Evolutionary conservation across 2,888 invertebrate species (phyloP).

Genomic region (Brachypalpus laphriformis): DNA sequence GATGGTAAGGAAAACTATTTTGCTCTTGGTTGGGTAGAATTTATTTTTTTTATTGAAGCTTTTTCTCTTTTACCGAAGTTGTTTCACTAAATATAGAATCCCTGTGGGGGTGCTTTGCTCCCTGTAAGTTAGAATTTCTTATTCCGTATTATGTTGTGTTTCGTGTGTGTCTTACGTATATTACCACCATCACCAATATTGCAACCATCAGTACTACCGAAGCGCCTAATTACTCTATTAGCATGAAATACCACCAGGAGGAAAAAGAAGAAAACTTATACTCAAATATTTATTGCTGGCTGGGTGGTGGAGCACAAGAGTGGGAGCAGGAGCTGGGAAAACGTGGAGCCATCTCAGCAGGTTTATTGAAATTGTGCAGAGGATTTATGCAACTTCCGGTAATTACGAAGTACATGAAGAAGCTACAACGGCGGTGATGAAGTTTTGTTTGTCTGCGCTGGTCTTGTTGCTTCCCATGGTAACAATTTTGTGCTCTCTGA

Average conservation of each 20-base stretch:
- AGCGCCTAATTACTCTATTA: slow-evolving; percentile 59
- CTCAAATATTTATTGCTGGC: slow-evolving; percentile 46
- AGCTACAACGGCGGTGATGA: neutral
- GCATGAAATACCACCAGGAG: slow-evolving; percentile 33
- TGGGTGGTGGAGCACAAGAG: too few relatives aligned
- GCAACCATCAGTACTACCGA: slow-evolving; percentile 15
- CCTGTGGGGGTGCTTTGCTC: slow-evolving; percentile 11
- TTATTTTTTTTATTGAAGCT: slow-evolving; percentile 29
- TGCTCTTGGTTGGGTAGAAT: neutral
- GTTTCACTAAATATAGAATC: neutral
- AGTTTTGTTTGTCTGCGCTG: neutral
- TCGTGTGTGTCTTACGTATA: slow-evolving; percentile 15
- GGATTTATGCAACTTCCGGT: slow-evolving; percentile 61
- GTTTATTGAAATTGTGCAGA: slow-evolving; percentile 62
- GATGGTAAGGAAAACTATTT: neutral
- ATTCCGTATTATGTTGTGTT: neutral
- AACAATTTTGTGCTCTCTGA: neutral
- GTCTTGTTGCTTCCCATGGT: slow-evolving; percentile 1
- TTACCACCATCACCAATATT: neutral
- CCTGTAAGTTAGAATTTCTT: slow-evolving; percentile 28
- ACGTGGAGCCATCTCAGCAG: slow-evolving; percentile 3
- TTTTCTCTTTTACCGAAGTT: neutral
- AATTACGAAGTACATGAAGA: slow-evolving; percentile 36
- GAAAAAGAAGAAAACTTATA: slow-evolving; percentile 24
- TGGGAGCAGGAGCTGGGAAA: neutral